Conservation (phyloP, 2,888 invertebrate species). For the Thumatha senex region DNA sequence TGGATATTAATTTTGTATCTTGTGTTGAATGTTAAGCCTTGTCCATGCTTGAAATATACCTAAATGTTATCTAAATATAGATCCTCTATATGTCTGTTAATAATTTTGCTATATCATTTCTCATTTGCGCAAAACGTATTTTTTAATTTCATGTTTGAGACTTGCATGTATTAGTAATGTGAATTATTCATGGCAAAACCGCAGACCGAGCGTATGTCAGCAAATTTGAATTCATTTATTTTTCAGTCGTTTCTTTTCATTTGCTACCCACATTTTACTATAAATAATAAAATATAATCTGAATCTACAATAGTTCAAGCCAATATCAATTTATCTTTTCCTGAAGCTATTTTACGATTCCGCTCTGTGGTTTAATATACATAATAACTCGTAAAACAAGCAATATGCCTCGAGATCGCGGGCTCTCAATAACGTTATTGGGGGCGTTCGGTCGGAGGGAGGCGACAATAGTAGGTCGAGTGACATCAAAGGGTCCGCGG, state of each 20-base stretch:
- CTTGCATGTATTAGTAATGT: slow-evolving; percentile 55
- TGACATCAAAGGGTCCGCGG: slow-evolving; percentile 1
- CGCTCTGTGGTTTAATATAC: slow-evolving; percentile 30
- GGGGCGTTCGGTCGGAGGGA: slow-evolving; percentile 44
- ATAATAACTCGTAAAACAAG: slow-evolving; percentile 22
- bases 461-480: slow-evolving; percentile 46
- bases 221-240: slow-evolving; percentile 14
- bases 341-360: slow-evolving; percentile 10
- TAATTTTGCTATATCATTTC: slow-evolving; percentile 17
- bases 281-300: slow-evolving; percentile 6
- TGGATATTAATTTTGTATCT: background rate
- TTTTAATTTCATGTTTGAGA: slow-evolving; percentile 75
- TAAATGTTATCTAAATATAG: slow-evolving; percentile 16
- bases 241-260: background rate
- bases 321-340: slow-evolving; percentile 6
- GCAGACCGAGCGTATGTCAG: slow-evolving; percentile 32
- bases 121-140: slow-evolving; percentile 41
- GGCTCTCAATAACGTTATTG: slow-evolving; percentile 58
- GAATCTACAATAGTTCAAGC: background rate
- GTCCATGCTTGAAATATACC: slow-evolving; percentile 20
- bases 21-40: slow-evolving; percentile 5
- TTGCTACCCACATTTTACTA: slow-evolving; percentile 19
- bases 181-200: slow-evolving; percentile 27
- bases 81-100: slow-evolving; percentile 32
- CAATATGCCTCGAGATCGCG: slow-evolving; percentile 56